Conservation (phyloP, 2,888 invertebrate genomes). For the Koerneria pararmatus region DNA sequence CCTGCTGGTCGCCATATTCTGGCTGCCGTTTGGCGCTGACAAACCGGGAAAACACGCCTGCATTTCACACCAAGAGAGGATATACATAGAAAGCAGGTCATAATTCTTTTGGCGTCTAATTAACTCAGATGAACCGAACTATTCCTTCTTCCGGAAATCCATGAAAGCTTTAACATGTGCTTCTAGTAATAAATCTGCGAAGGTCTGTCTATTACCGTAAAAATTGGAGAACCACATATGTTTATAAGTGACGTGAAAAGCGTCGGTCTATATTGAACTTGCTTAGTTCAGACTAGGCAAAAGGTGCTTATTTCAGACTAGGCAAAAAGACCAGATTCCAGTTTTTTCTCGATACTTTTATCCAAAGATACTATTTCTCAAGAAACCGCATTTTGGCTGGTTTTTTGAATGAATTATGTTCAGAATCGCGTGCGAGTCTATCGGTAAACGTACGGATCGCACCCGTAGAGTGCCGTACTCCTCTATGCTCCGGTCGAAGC, state of each 20-base stretch:
- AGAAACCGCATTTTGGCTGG: constrained; percentile 14
- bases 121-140: too few species aligned
- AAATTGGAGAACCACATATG: too few species aligned
- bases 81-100: constrained; percentile 53
- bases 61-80: constrained; percentile 47
- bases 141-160: too few species aligned
- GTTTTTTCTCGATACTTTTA: constrained; percentile 2
- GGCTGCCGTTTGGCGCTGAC: constrained; percentile 57
- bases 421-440: constrained; percentile 55
- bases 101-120: too few species aligned
- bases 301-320: too few species aligned
- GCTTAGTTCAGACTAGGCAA: too few species aligned
- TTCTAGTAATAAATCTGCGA: too few species aligned
- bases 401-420: constrained; percentile 8
- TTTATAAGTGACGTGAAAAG: too few species aligned
- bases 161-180: too few species aligned
- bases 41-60: constrained; percentile 56
- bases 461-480: constrained; percentile 48
- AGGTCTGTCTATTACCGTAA: too few species aligned
- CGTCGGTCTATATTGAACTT: too few species aligned
- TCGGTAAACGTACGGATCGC: constrained; percentile 51
- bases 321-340: too few species aligned
- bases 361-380: background rate
- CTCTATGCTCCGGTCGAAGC: constrained; percentile 45
- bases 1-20: constrained; percentile 43